Evolutionary conservation across 2,797 vertebrate species (phyloP), one percentile per base, ranked within the genome.

Genomic region (Propithecus perrieri): DNA sequence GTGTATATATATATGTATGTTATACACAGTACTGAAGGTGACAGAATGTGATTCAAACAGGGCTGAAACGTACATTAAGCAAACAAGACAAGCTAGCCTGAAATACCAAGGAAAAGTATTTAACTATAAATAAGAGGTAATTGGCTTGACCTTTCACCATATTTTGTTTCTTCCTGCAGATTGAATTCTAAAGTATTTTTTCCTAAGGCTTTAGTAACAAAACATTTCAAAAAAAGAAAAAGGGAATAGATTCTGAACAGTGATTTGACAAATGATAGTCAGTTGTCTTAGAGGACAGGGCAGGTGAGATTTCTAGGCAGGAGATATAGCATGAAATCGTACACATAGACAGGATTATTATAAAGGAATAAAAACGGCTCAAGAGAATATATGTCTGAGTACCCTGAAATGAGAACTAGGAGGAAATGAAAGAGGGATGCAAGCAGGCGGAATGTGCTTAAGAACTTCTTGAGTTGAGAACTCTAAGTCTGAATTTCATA

Each of bases 301-400:
- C 84, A 94, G 48, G 71, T 84, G 53, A 94, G 50, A 94, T 93
- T 96, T 95, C 41, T 12, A 90, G 75, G 53, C 79, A 94, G 6
- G 20, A 35, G 78, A 91, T 61, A 18, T 15, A 93, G 89, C 12
- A 91, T 38, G 41, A 93, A 95, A 94, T 91, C 1, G 0, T 79
- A 96, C 4, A 95, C 30, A 91, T 24, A 91, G 67, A 57, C 50
- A 86, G 59, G 81, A 91, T 59, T 93, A 90, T 95, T 79, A 90
- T 53, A 97, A 94, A 97, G 85, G 76, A 93, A 95, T 76, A 92
- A 89, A 94, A 97, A 84, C 0, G 6, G 72, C 85, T 93, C 83
- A 78, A 89, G 79, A 93, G 79, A 95, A 87, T 96, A 57, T 87
- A 80, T 72, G 41, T 76, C 85, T 41, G 6, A 5, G 38, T 76